Evolutionary conservation across 64 coral and sea anemone species (phyloP), one percentile per base, ranked within the genome.

Genomic region (Actinia tenebrosa): DNA sequence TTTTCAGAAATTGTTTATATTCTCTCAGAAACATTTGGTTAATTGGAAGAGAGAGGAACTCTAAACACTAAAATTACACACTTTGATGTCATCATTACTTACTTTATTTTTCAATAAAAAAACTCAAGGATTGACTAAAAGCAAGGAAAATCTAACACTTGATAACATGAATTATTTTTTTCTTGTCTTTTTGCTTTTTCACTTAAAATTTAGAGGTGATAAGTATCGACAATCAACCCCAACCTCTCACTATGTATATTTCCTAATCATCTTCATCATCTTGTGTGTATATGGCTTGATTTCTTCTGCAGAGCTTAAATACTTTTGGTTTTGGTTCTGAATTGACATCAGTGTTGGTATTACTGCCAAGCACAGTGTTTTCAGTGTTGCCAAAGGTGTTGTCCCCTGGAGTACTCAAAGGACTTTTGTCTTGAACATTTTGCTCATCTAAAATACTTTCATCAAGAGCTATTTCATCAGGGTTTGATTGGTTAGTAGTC

Each of bases 301-400:
- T 99, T 89, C 97, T 95, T 55, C 97, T 80, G 6, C 89, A 84
- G 55, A 99, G 83, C 43, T 95, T 99, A 61, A 99, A 71, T 44
- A 88, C 77, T 53, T 95, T 99, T 16, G 77, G 84, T 68, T 85
- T 91, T 77, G 93, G 97, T 88, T 99, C 93, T 10, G 61, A 43
- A 60, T 84, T 50, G 44, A n/a, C 64, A 80, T 89, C 88, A 68
- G 10, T 20, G 27, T 19, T 37, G 30, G 30, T 37, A 37, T 37
- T 56, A 52, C 11, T 69, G 80, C 9, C 15, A 64, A 69, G 64
- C 16, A 82, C 84, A 56, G 10, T 53, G 26, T 43, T 27, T 81
- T 81, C 11, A 64, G 9, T 80, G 22, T 54, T 19, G 8, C 53
- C 59, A 10, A 63, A 81, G 23, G 44, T 19, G 79, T 19, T 9